Evolutionary conservation across 2,113 vertebrate species (phyloP), one percentile per base, ranked within the genome.

Genomic region (Xiphophorus hellerii): DNA sequence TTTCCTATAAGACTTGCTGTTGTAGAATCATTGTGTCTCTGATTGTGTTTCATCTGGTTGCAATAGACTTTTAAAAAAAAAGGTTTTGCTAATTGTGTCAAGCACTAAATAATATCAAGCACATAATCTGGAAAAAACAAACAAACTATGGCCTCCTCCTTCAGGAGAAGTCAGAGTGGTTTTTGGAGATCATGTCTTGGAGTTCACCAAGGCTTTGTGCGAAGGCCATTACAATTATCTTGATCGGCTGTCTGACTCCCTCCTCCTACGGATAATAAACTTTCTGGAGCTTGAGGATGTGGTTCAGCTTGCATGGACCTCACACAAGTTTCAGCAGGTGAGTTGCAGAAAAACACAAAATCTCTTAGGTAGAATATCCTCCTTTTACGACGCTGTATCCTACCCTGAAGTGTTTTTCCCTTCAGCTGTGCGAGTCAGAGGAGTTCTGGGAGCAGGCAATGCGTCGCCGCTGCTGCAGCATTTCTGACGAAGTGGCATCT

Each of bases 241-340:
- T 71, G 92, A 95, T 31, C 64, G 28, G 62, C 94, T 99, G 77
- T 88, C 96, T 11, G 94, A 96, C 70, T 33, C 62, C 0, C 74
- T 97, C 80, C 94, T 97, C 5, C 88, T 96, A 71, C 85, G 68
- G 44, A 95, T 96, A 54, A 89, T 97, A 86, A 94, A 88, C 84
- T 92, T 94, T 76, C 94, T 97, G 83, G 93, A 96, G 65, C 93
- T 96, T 42, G 95, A 97, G 86, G 95, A 96, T 66, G 87, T 95
- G 79, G 86, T 89, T 78, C 94, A 90, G 28, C 93, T 97, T 62
- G 93, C 92, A 82, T 90, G 89, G 80, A 95, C 95, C 8, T 96
- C 96, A 69, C 74, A 0, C 54, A 93, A 76, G 85, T 95, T 95
- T 84, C 85, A 88, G 83, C 91, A 92, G 94, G 94, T 96, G 92